These are phyloP conservation scores for Perdita meconis DNA, from an alignment of 2,888 invertebrate species.

Conservation along the genomic window DNA sequence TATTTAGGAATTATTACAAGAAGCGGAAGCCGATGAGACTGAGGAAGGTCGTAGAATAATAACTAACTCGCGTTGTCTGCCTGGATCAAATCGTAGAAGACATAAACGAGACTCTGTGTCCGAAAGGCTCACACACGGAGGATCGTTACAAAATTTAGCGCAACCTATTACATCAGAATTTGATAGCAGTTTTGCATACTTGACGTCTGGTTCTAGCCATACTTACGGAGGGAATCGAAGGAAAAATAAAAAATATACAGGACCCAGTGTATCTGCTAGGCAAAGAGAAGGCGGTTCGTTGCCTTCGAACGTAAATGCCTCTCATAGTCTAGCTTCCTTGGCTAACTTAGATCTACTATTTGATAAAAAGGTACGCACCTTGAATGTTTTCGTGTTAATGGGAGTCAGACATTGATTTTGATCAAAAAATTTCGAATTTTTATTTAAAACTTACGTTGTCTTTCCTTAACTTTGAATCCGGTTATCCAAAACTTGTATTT, in stretches of 20 bases:
- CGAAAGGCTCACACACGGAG: constrained; percentile 86
- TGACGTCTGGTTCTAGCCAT: constrained; percentile 79
- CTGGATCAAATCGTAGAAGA: constrained; percentile 82
- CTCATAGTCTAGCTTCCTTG: constrained; percentile 81
- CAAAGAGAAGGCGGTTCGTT: constrained; percentile 89
- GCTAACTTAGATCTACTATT: constrained; percentile 81
- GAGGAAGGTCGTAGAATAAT: constrained; percentile 83
- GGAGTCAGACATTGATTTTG: too few relatives aligned
- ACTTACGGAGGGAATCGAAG: constrained; percentile 79
- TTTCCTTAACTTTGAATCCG: too few relatives aligned
- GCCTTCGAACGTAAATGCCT: constrained; percentile 86
- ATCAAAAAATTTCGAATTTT: too few relatives aligned
- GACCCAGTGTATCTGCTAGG: constrained; percentile 84
- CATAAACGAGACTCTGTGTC: constrained; percentile 85
- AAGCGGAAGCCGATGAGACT: constrained; percentile 91
- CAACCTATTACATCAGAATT: constrained; percentile 84
- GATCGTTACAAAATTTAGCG: constrained; percentile 86
- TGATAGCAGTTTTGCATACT: constrained; percentile 80
- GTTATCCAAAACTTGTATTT: too few relatives aligned
- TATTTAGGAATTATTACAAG: constrained; percentile 89
- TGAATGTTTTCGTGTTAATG: constrained; percentile 6
- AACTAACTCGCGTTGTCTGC: constrained; percentile 80
- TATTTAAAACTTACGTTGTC: too few relatives aligned
- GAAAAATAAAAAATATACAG: constrained; percentile 79
- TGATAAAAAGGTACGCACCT: constrained; percentile 80